phyloP scores from a whole-genome alignment of 2,888 invertebrate species.

The Boloria selene region DNA sequence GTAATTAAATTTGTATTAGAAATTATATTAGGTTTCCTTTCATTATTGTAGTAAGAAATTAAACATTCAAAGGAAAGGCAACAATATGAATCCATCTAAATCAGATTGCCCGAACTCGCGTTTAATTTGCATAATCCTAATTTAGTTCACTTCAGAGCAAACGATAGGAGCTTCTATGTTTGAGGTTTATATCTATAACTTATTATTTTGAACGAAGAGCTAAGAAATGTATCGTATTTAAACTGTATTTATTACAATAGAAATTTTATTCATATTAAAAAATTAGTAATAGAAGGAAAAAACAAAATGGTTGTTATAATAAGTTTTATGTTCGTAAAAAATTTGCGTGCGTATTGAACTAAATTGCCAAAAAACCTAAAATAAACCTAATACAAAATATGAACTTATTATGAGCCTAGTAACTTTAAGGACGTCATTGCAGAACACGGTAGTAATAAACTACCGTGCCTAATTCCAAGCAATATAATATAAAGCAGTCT shows the following conservation, averaged over 20 bases:
- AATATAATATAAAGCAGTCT: constrained; percentile 36
- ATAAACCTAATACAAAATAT: constrained; percentile 1
- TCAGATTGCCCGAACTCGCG: constrained; percentile 49
- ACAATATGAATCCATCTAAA: constrained; percentile 46
- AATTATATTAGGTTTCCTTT: too few relatives aligned
- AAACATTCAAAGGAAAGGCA: constrained; percentile 16
- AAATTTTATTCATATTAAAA: too few relatives aligned
- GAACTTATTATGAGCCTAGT: not conserved
- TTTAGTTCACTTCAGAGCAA: constrained; percentile 40
- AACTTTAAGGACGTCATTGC: constrained; percentile 12
- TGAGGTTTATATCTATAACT: not conserved
- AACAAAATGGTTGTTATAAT: too few relatives aligned
- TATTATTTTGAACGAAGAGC: too few relatives aligned
- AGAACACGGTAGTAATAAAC: constrained; percentile 26
- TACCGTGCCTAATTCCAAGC: constrained; percentile 39
- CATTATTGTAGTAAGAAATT: not conserved
- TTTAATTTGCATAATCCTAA: constrained; percentile 50
- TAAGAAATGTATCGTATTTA: too few relatives aligned
- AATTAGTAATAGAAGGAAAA: too few relatives aligned
- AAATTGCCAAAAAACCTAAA: constrained; percentile 8
- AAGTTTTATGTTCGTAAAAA: not conserved
- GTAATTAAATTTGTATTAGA: too few relatives aligned
- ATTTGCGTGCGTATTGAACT: constrained; percentile 5
- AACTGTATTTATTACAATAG: too few relatives aligned
- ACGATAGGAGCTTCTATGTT: not conserved